phyloP scores from a whole-genome alignment of 2,888 invertebrate species.

The Epiblema foenella region DNA sequence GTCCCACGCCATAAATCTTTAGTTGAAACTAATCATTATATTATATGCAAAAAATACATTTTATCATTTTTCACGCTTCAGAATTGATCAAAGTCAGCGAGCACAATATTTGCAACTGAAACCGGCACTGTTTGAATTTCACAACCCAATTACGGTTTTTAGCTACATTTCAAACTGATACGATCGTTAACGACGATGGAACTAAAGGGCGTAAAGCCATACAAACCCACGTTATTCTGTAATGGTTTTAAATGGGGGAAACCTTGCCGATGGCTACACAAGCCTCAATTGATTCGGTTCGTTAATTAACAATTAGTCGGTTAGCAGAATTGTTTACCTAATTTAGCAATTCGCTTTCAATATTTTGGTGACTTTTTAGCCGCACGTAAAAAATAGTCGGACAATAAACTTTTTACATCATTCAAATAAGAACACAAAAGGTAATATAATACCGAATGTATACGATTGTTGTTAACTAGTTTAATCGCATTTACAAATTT shows the following conservation, averaged over 20 bases:
- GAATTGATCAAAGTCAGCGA: background rate
- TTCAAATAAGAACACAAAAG: too few species aligned
- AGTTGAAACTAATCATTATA: too few species aligned
- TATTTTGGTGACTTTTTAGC: background rate
- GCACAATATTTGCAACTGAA: background rate
- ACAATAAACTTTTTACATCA: too few species aligned
- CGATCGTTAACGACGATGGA: background rate
- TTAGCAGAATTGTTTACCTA: conserved; percentile 8
- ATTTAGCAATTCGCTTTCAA: background rate
- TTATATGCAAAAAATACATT: too few species aligned
- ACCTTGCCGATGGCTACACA: background rate
- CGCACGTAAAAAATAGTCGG: too few species aligned
- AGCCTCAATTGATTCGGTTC: background rate
- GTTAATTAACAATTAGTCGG: conserved; percentile 23
- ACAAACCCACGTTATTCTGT: background rate
- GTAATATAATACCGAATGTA: too few species aligned
- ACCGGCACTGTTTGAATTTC: background rate
- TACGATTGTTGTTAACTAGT: too few species aligned
- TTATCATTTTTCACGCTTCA: too few species aligned
- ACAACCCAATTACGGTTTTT: conserved; percentile 1
- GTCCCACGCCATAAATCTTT: too few species aligned
- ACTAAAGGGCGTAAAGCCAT: background rate
- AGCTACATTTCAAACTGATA: background rate
- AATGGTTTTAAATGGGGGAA: background rate
- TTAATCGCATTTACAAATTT: too few species aligned